A percentile compares a stretch with the other conserved stretches of the same genome.
Conservation (phyloP, 1,140 invertebrate genomes). For the Drosophila ambigua region DNA sequence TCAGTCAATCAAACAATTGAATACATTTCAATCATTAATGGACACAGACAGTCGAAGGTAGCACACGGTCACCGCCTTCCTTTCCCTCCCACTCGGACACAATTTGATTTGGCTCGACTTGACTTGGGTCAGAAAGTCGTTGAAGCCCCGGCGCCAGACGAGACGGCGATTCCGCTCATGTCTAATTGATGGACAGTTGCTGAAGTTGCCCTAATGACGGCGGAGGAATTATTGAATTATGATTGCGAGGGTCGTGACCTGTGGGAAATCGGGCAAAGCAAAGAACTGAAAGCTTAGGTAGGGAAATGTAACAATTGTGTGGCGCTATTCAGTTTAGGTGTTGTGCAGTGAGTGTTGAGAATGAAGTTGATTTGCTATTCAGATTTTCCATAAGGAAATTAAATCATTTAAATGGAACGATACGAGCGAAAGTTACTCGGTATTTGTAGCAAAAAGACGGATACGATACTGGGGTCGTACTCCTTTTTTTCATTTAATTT, state of each 20-base stretch:
- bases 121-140: conserved; percentile 40
- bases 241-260: conserved; percentile 8
- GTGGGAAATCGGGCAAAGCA: too few species aligned
- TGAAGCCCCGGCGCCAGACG: conserved; percentile 3
- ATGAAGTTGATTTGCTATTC: too few species aligned
- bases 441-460: too few species aligned
- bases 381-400: too few species aligned
- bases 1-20: conserved; percentile 74
- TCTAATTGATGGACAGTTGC: conserved; percentile 58
- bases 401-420: too few species aligned
- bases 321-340: too few species aligned
- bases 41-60: conserved; percentile 11
- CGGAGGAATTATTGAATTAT: conserved; percentile 35
- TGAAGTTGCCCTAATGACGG: conserved; percentile 49
- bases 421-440: too few species aligned
- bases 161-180: conserved; percentile 29
- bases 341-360: too few species aligned
- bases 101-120: conserved; percentile 68
- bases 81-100: conserved; percentile 24
- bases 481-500: too few species aligned
- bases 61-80: conserved; percentile 13
- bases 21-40: conserved; percentile 79
- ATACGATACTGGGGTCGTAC: too few species aligned
- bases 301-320: too few species aligned
- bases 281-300: not conserved